A percentile compares a stretch with the other conserved stretches of the same genome.
Evolutionary conservation across 2,113 vertebrate species (phyloP).

Genomic region (Myotis brandtii): DNA sequence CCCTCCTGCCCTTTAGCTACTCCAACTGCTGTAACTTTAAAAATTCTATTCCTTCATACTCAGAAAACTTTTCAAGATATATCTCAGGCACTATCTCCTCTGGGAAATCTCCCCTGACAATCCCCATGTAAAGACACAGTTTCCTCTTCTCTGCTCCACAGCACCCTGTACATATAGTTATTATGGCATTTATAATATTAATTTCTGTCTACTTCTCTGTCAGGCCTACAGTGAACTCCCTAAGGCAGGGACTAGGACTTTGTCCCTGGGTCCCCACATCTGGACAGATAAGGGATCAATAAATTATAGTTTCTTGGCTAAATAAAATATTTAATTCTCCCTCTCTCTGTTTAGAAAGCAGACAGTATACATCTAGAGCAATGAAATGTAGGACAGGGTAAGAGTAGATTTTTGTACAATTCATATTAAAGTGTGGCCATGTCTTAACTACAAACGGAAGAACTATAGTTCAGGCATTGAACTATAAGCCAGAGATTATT

Average conservation of each 20-base stretch:
- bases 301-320: neutral
- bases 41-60: neutral
- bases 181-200: neutral
- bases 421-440: neutral
- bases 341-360: constrained; percentile 2
- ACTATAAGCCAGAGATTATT: neutral
- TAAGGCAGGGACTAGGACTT: neutral
- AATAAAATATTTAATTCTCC: neutral
- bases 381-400: neutral
- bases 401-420: neutral
- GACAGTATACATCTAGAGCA: neutral
- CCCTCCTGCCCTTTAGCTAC: neutral
- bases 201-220: neutral
- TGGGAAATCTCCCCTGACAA: neutral
- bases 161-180: neutral
- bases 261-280: neutral
- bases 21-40: neutral
- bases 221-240: neutral
- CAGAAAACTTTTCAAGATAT: neutral
- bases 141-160: neutral
- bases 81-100: neutral
- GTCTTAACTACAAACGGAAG: neutral
- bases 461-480: neutral
- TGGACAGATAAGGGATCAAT: neutral
- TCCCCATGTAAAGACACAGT: neutral